phyloP scores from a whole-genome alignment of 2,113 vertebrate genomes.

The Rhinoderma darwinii region DNA sequence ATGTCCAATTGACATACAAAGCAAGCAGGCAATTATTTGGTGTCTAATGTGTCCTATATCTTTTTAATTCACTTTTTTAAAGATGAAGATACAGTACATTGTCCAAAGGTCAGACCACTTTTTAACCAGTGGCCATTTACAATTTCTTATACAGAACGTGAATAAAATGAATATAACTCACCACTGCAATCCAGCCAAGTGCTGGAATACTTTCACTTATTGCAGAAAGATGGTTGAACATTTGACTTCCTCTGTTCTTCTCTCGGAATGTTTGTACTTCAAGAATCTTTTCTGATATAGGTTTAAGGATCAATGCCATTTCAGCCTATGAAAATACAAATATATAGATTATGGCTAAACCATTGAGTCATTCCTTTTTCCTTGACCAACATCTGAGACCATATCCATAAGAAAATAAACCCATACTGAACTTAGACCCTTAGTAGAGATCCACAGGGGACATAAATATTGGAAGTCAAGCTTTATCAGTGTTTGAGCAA shows the following conservation, averaged over 20 bases:
- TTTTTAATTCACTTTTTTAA: too few species aligned
- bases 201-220: slow-evolving; percentile 97
- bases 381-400: too few species aligned
- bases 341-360: not conserved
- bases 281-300: slow-evolving; percentile 93
- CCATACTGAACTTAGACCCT: too few species aligned
- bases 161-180: slow-evolving; percentile 65
- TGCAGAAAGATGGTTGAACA: slow-evolving; percentile 96
- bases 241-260: slow-evolving; percentile 85
- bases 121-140: not conserved
- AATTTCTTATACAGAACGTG: not conserved
- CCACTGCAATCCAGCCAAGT: slow-evolving; percentile 95
- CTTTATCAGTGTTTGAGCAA: too few species aligned
- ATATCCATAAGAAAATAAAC: too few species aligned
- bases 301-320: slow-evolving; percentile 84
- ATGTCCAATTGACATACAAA: too few species aligned
- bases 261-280: slow-evolving; percentile 94
- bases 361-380: not conserved
- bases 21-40: too few species aligned
- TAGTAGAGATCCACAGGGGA: too few species aligned
- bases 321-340: slow-evolving; percentile 74
- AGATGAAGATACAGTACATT: not conserved
- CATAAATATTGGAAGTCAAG: too few species aligned
- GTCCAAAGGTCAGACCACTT: not conserved
- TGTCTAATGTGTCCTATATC: too few species aligned